These are phyloP conservation scores for Pyrgus malvae DNA, from an alignment of 2,888 invertebrate genomes.

Conservation along the genomic window DNA sequence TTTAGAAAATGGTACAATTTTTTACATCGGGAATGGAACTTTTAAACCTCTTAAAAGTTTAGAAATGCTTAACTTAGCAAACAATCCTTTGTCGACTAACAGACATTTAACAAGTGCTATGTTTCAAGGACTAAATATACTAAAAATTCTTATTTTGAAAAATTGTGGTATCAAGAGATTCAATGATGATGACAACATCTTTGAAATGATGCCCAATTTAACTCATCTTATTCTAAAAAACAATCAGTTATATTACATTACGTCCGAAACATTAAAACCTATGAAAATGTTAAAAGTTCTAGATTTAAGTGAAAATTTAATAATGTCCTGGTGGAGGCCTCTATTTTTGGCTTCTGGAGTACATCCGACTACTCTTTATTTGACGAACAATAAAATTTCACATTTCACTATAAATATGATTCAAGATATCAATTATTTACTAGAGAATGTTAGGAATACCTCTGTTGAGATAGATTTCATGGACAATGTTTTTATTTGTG, in stretches of 20 bases:
- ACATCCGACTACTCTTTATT: slow-evolving; percentile 57
- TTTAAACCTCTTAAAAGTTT: slow-evolving; percentile 70
- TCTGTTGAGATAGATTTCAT: slow-evolving; percentile 65
- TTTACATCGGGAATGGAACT: slow-evolving; percentile 67
- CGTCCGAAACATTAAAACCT: slow-evolving; percentile 63
- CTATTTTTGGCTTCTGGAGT: slow-evolving; percentile 71
- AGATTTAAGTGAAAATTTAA: slow-evolving; percentile 75
- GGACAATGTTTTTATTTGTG: slow-evolving; percentile 80
- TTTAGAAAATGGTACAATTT: slow-evolving; percentile 78
- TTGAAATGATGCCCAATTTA: slow-evolving; percentile 73
- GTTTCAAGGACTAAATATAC: slow-evolving; percentile 73
- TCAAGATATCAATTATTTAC: slow-evolving; percentile 73
- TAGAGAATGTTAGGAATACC: slow-evolving; percentile 50
- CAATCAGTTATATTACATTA: slow-evolving; percentile 71
- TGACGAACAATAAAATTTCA: slow-evolving; percentile 80
- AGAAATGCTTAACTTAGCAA: slow-evolving; percentile 75
- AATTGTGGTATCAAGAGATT: slow-evolving; percentile 75
- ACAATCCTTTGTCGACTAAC: slow-evolving; percentile 73
- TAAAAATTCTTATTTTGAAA: slow-evolving; percentile 71
- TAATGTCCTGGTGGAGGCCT: slow-evolving; percentile 78
- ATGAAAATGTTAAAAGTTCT: slow-evolving; percentile 66
- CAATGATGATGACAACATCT: slow-evolving; percentile 69
- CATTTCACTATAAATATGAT: slow-evolving; percentile 81
- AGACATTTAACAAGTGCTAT: slow-evolving; percentile 60
- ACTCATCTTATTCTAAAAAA: slow-evolving; percentile 73